Evolutionary conservation across 2,888 invertebrate genomes (phyloP), one percentile per base, ranked within the genome.

Genomic region (Apoderus coryli): DNA sequence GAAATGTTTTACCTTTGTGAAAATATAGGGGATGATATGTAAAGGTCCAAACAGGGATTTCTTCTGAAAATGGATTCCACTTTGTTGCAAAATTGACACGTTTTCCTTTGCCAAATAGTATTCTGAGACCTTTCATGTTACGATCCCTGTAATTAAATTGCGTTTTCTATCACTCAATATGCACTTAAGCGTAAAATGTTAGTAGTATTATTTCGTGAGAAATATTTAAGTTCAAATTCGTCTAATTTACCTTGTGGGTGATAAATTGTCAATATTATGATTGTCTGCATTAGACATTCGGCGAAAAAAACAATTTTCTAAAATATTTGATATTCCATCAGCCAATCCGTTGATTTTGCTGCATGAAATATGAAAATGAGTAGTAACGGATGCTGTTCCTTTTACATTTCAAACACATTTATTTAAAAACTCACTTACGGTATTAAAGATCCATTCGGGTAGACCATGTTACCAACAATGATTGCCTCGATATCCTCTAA

Each of bases 61-160:
- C 72, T 35, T 70, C 71, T 39, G 73, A 72, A 60, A 82, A 82
- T 0, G 86, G 86, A 56, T 86, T 86, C 88, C 88, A 88, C 35
- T 73, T 72, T n/a, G 71, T 72, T 41, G 67, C 64, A 44, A 77
- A 51, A 16, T 74, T 61, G 23, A 80, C 50, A 1, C 77, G 72
- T 47, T 73, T 68, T 0, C 76, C 76, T 45, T 70, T 70, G 49
- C 79, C 79, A 78, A 85, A 84, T 64, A 77, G 69, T 25, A 82
- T 57, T 30, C 84, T 67, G 7, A 86, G 64, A 0, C 85, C 88
- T 27, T 67, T 65, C 42, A 74, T 71, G 45, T 78, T 74, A 30
- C 84, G 65, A 36, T 76, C 71, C 43, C 81, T 82, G 54, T 24
- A 24, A n/a, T 10, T 24, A 6, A 24, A n/a, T n/a, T n/a, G n/a